Evolutionary conservation across 2,888 invertebrate genomes (phyloP), one percentile per base, ranked within the genome.

Genomic region (Rhaphigaster nebulosa): DNA sequence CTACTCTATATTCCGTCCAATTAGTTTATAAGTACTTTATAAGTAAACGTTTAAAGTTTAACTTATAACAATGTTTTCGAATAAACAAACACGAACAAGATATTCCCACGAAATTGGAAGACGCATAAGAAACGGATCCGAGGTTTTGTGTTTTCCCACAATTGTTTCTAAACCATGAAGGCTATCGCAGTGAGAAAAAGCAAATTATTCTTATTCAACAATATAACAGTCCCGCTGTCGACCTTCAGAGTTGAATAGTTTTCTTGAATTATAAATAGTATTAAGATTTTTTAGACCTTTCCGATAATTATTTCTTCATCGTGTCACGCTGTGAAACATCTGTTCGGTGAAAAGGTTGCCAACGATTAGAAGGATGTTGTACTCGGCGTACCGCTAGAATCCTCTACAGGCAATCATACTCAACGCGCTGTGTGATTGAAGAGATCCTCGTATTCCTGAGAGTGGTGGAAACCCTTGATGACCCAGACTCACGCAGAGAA

Each of bases 101-200:
- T 20, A 20, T 76, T 76, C 70, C 26, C 70, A 76, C 38, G 20
- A 38, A 20, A 76, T 76, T 38, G 38, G 15, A 38, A 76, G 34
- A 34, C 70, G 70, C 20, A 76, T 29, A 70, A 70, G 15, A 70
- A 76, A 76, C 70, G 38, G 34, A 76, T 76, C 38, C 34, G 38
- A 76, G 70, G 70, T 76, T 76, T 76, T 45, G 12, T 50, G 45
- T 50, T 84, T 84, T 84, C 84, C 84, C 84, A 84, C 45, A 84
- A 84, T 84, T 45, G 84, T 84, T 45, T 41, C 26, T 26, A 26
- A 84, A 84, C 84, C 45, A n/a, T 84, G 84, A 84, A 84, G 84
- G 84, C n/a, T 50, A 84, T 76, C 8, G 26, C 84, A 26, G 45
- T 84, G 84, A 84, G 84, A 84, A 84, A 45, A 41, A 76, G 8